These are phyloP conservation scores for Corvus hawaiiensis DNA, from an alignment of 2,113 vertebrate species.

Conservation along the genomic window DNA sequence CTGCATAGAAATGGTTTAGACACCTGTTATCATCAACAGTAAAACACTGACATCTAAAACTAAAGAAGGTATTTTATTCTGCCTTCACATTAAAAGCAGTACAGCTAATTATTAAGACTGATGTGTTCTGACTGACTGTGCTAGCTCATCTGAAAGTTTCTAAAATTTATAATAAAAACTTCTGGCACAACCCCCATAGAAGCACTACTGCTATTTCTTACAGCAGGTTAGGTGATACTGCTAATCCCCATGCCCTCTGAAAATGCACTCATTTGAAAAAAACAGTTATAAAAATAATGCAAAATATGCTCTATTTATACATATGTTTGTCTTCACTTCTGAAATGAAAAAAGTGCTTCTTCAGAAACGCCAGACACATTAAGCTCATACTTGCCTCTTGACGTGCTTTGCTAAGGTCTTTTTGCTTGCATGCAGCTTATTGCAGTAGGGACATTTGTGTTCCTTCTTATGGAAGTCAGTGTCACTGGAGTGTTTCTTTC, in stretches of 20 bases:
- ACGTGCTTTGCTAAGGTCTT: conserved; percentile 94
- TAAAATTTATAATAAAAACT: neutral
- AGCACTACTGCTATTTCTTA: neutral
- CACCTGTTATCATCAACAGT: neutral
- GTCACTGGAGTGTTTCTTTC: conserved; percentile 88
- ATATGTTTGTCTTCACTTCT: neutral
- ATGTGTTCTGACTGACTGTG: neutral
- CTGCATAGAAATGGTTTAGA: neutral
- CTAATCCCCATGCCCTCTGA: neutral
- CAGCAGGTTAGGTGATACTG: neutral
- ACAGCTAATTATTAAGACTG: neutral
- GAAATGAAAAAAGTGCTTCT: neutral
- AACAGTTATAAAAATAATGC: neutral
- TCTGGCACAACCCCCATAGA: neutral
- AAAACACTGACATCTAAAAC: neutral
- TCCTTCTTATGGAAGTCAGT: conserved; percentile 90
- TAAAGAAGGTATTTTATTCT: neutral
- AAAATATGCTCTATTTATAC: neutral
- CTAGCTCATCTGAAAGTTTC: neutral
- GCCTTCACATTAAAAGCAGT: neutral
- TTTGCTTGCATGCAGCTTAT: conserved; percentile 94
- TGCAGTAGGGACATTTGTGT: conserved; percentile 94
- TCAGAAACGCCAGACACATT: neutral
- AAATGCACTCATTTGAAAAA: neutral
- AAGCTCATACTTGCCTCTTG: conserved; percentile 78